These are phyloP conservation scores for Dipodomys stephensi DNA, from an alignment of 2,113 vertebrate species.

Conservation along the genomic window DNA sequence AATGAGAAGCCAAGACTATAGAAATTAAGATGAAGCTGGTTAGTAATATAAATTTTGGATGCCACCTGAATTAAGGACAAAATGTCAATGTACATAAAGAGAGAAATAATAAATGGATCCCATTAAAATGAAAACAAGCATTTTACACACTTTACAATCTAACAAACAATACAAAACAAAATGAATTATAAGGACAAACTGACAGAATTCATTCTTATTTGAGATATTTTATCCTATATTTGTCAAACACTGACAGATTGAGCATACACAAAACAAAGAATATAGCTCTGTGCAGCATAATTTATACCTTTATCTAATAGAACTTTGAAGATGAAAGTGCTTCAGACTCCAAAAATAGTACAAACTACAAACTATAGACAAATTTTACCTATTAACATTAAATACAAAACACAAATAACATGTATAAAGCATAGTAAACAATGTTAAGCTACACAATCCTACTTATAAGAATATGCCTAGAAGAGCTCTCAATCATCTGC, in stretches of 20 bases:
- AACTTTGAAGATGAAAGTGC: neutral
- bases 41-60: neutral
- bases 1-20: neutral
- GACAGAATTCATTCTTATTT: neutral
- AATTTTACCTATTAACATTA: neutral
- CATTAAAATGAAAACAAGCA: neutral
- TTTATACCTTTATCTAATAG: neutral
- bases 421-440: neutral
- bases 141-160: neutral
- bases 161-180: neutral
- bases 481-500: neutral
- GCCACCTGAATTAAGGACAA: neutral
- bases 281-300: neutral
- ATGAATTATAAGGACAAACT: neutral
- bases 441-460: neutral
- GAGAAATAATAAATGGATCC: neutral
- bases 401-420: neutral
- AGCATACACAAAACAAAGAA: neutral
- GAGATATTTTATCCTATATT: neutral
- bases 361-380: neutral
- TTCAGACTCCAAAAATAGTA: neutral
- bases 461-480: neutral
- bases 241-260: neutral
- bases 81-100: neutral
- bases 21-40: neutral